Conservation (phyloP, 1,140 invertebrate species). For the Bradynema listronoti region DNA sequence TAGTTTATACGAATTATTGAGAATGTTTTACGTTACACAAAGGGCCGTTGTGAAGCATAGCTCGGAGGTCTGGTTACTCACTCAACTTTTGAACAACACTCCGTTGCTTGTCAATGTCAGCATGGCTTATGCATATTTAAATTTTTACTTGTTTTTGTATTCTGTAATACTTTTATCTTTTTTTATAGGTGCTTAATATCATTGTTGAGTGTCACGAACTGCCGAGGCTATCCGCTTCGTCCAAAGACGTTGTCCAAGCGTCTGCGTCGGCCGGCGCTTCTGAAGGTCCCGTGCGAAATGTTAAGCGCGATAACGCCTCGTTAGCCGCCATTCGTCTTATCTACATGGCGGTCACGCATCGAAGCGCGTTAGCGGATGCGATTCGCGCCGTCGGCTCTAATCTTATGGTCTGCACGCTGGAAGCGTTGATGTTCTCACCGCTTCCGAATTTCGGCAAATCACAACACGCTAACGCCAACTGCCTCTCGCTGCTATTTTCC, state of each 20-base stretch:
- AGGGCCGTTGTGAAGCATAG: constrained; percentile 19
- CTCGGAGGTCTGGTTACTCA: constrained; percentile 24
- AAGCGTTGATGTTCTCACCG: constrained; percentile 25
- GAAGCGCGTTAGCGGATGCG: constrained; percentile 21
- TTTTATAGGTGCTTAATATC: constrained; percentile 21
- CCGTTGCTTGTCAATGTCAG: constrained; percentile 20
- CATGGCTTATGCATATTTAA: constrained; percentile 2
- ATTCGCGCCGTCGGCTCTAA: constrained; percentile 29
- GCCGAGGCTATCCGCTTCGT: no score
- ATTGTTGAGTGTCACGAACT: constrained; percentile 22
- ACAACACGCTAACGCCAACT: constrained; percentile 7
- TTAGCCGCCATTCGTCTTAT: constrained; percentile 33
- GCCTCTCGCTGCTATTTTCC: constrained; percentile 12
- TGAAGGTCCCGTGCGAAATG: no score
- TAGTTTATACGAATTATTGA: constrained; percentile 26
- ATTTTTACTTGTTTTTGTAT: background rate
- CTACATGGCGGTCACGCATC: constrained; percentile 22
- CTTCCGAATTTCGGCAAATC: constrained; percentile 12
- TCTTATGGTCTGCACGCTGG: constrained; percentile 24
- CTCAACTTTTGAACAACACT: constrained; percentile 29
- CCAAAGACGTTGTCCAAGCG: no score
- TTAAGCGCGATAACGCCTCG: constrained; percentile 17
- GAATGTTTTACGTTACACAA: constrained; percentile 25
- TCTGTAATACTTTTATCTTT: no score
- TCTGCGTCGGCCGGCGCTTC: no score